phyloP scores from a whole-genome alignment of 1,140 invertebrate species.

The Cyclargus thomasi region DNA sequence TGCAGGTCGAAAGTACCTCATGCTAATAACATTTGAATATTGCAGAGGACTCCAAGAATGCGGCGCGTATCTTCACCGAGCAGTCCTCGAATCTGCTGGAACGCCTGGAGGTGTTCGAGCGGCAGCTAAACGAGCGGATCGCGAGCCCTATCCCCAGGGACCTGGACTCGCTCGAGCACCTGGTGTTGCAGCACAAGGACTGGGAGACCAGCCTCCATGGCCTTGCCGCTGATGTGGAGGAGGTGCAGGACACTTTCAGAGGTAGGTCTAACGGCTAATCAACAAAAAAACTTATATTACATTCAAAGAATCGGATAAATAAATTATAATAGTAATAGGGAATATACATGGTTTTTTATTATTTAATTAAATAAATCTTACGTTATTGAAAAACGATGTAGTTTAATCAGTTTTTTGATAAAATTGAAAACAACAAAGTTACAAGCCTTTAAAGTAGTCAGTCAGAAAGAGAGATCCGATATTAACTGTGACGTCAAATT shows the following conservation, averaged over 20 bases:
- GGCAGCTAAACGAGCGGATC: slow-evolving; percentile 86
- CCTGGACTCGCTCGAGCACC: slow-evolving; percentile 88
- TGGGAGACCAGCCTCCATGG: slow-evolving; percentile 84
- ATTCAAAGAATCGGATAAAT: too few species aligned
- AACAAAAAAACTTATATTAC: too few species aligned
- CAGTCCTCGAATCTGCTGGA: slow-evolving; percentile 87
- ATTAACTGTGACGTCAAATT: too few species aligned
- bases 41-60: slow-evolving; percentile 90
- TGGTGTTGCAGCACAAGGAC: slow-evolving; percentile 92
- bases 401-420: too few species aligned
- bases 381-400: too few species aligned
- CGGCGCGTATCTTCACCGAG: slow-evolving; percentile 89
- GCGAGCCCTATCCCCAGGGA: slow-evolving; percentile 88
- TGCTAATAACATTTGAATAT: not conserved
- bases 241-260: slow-evolving; percentile 88
- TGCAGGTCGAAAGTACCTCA: not conserved
- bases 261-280: too few species aligned
- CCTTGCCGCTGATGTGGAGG: slow-evolving; percentile 87
- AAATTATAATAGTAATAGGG: too few species aligned
- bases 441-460: too few species aligned
- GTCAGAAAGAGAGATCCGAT: too few species aligned
- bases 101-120: slow-evolving; percentile 89
- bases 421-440: too few species aligned
- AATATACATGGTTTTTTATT: too few species aligned
- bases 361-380: too few species aligned